Base-by-base conservation (phyloP, 2,888 invertebrate genomes). In the Lasiommata megera region DNA sequence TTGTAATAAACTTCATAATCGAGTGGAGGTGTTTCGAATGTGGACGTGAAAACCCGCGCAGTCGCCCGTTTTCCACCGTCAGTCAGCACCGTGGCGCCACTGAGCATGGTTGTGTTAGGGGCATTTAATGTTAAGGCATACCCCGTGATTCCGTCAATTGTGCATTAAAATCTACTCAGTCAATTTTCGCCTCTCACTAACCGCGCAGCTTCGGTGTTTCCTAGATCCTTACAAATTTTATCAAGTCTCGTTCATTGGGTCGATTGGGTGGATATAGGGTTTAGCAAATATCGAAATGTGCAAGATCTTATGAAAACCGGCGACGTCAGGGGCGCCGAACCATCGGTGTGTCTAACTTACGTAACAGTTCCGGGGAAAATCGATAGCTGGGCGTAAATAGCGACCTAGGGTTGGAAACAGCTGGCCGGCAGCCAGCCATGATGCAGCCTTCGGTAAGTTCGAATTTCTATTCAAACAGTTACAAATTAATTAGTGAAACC, bases 371-470 rank as follows among this genome's bases (percentile, higher is more conserved):
- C 85, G 83, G 84, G 71, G 68, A 82, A 88, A 85, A 89, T 90
- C 89, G 80, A 90, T 90, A 89, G 74, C 79, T 76, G 79, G 79
- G 80, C 79, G 85, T 88, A 86, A 84, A 89, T 88, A 90, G 85
- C 81, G 74, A 69, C 73, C 79, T 70, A 77, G 74, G 77, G 73
- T 83, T 79, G 81, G 76, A 77, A 88, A 85, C 88, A 90, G 88
- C 89, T 90, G 89, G 88, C 88, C 70, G 70, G 54, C 58, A 62
- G 87, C 81, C 84, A 82, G 80, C 71, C 70, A 73, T 63, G 71
- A 87, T 90, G 89, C 88, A 88, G 80, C 79, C 89, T 72, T 74
- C 82, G 86, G 88, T 89, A 71, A 84, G 87, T 71, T 59, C 37
- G 38, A 44, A 31, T n/a, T 56, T 58, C 48, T 56, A 47, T 56